A percentile compares a stretch with the other conserved stretches of the same genome.
phyloP scores from a whole-genome alignment of 1,140 invertebrate species.

The Trichonephila clavata region DNA sequence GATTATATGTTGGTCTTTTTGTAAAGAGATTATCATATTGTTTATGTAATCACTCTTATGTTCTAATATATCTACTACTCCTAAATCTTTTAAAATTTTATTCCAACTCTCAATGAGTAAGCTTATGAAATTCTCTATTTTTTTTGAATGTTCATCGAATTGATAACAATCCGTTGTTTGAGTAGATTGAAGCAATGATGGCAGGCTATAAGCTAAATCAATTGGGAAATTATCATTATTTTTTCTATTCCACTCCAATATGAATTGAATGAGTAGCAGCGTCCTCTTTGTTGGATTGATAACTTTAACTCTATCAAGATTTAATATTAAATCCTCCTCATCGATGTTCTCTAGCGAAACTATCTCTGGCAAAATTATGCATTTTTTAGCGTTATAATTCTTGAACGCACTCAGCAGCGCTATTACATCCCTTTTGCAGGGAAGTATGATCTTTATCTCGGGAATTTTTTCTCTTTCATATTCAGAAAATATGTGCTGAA shows the following conservation, averaged over 20 bases:
- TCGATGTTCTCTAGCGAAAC: not conserved
- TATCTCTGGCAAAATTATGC: constrained; percentile 1
- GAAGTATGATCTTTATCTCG: not conserved
- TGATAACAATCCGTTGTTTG: not conserved
- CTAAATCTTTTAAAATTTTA: not conserved
- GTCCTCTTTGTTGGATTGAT: not conserved
- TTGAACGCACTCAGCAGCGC: not conserved
- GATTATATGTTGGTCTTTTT: not conserved
- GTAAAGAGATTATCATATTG: not conserved
- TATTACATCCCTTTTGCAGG: not conserved
- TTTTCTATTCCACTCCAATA: constrained; percentile 14
- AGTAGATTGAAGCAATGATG: not conserved
- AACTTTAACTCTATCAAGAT: constrained; percentile 15
- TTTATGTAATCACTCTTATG: not conserved
- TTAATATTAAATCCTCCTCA: constrained; percentile 5
- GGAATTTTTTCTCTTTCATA: not conserved
- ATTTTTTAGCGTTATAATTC: not conserved
- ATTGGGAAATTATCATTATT: constrained; percentile 3
- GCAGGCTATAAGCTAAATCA: not conserved
- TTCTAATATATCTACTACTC: constrained; percentile 7
- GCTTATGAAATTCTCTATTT: constrained; percentile 15
- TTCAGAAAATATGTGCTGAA: no score
- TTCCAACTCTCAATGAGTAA: not conserved
- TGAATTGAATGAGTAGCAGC: not conserved
- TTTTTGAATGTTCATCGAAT: not conserved